Percentiles rank a stretch among this genome's conserved stretches.
These are phyloP conservation scores for Eupsittula cactorum DNA, from an alignment of 2,113 vertebrate species.

Conservation along the genomic window DNA sequence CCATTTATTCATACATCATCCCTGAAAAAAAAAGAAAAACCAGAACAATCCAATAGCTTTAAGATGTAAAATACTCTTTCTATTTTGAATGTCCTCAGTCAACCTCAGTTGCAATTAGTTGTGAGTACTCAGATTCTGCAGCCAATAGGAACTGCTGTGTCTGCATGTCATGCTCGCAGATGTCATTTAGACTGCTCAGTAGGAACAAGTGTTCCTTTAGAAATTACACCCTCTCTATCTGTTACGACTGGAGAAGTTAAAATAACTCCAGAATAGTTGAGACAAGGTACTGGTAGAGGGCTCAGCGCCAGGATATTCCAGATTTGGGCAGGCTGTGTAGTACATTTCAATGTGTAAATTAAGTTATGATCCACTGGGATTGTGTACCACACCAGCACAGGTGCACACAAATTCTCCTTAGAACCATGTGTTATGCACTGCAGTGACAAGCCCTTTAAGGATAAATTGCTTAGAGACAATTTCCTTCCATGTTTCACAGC, in stretches of 20 bases:
- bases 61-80: neutral
- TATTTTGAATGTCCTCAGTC: constrained; percentile 25
- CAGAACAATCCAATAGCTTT: neutral
- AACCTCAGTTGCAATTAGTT: constrained; percentile 45
- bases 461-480: neutral
- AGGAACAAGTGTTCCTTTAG: constrained; percentile 51
- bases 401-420: neutral
- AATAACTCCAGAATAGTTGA: neutral
- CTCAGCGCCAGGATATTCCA: neutral
- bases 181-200: constrained; percentile 33
- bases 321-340: neutral
- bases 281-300: neutral
- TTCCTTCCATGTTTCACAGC: neutral
- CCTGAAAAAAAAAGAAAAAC: neutral
- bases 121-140: neutral
- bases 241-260: neutral
- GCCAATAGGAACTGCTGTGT: constrained; percentile 32
- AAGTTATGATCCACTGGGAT: neutral
- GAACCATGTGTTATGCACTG: neutral
- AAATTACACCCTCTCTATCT: neutral
- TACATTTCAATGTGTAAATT: constrained; percentile 26
- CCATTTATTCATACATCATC: neutral
- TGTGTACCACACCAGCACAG: neutral
- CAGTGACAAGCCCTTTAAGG: neutral
- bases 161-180: constrained; percentile 36